Evolutionary conservation across 2,797 vertebrate species (phyloP).

Genomic region (Amazona ochrocephala): DNA sequence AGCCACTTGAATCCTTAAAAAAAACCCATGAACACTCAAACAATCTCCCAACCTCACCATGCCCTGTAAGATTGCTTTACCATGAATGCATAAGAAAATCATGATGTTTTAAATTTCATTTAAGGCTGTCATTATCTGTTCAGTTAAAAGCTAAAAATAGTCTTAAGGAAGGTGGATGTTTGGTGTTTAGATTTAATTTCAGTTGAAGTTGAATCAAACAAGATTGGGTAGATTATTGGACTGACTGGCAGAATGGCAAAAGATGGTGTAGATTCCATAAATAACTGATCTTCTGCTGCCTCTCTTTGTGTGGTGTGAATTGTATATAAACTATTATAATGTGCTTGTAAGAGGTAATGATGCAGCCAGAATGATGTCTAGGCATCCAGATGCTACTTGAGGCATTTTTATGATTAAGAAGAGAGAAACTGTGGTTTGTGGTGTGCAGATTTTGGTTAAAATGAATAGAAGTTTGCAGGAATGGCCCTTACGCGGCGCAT

Average conservation of each 20-base stretch:
- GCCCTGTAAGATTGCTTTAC: background rate
- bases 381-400: background rate
- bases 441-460: background rate
- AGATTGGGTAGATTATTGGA: background rate
- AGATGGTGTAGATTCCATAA: background rate
- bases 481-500: background rate
- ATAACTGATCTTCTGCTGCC: background rate
- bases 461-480: background rate
- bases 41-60: rapidly evolving
- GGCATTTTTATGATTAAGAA: background rate
- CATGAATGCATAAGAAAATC: background rate
- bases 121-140: background rate
- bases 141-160: background rate
- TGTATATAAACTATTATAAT: background rate
- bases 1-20: background rate
- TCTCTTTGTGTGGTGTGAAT: background rate
- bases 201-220: background rate
- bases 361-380: background rate
- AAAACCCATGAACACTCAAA: rapidly evolving
- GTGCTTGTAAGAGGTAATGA: background rate
- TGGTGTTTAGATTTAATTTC: background rate
- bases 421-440: background rate
- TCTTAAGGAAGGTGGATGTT: background rate
- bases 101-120: background rate
- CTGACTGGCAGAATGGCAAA: background rate